Base-by-base conservation (phyloP, 2,113 vertebrate species). In the Labeo catla region DNA sequence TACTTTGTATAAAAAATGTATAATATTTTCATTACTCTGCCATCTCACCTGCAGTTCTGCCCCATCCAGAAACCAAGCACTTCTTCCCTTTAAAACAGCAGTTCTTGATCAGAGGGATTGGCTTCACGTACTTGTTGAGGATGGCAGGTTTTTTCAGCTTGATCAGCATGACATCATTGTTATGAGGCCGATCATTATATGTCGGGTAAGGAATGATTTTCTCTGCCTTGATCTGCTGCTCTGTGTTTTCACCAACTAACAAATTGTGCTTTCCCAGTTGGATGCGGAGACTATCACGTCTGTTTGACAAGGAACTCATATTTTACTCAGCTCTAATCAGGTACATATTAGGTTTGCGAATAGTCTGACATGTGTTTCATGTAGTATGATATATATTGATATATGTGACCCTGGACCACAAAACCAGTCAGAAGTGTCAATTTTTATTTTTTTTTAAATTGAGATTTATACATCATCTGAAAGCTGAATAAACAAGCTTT, bases 51-150 rank as follows among this genome's bases (percentile, higher is more conserved):
- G 0, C n/a, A 81, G 91, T 96, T 92, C 96, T 95, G 66, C 96
- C 96, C 96, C 96, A 97, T 57, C 96, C 95, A 0, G 96, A 96
- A 93, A 97, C 92, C 59, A 96, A 68, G 88, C 96, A 98, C 19
- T 19, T 85, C 83, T 95, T 95, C 49, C 95, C 96, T 0, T 95
- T 84, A 0, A 72, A 0, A 0, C 94, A 90, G 9, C 96, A 95
- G 81, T 59, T 89, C 0, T 86, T 76, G 0, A 96, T 90, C 90
- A 97, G 91, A 0, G 92, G 1, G 82, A 97, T 86, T 4, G 95
- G 91, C 1, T 79, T 88, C 83, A 96, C 95, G 0, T 92, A 91
- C 57, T 68, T 19, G 82, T 92, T 96, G 79, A 95, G 23, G 66
- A 34, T 0, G 82, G 94, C 94, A 0, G 95, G 92, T 0, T 79